These are phyloP conservation scores for Diarsia rubi DNA, from an alignment of 2,888 invertebrate species.

Conservation along the genomic window DNA sequence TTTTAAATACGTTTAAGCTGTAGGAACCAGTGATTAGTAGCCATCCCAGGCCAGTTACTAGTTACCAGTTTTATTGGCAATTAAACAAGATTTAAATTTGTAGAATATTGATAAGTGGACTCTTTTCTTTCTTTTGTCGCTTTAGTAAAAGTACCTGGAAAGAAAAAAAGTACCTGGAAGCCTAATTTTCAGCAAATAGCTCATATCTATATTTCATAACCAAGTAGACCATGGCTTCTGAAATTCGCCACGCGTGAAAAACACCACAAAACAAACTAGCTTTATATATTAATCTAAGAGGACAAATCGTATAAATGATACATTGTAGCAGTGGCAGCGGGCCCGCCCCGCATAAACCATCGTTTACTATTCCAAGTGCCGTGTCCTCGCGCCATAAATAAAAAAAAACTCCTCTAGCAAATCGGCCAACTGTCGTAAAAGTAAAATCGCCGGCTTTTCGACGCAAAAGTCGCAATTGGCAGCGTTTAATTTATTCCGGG, in stretches of 20 bases:
- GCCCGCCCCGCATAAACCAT: constrained; percentile 34
- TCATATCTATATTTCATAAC: not conserved
- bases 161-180: no score
- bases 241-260: not conserved
- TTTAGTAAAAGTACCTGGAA: no score
- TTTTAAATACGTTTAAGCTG: not conserved
- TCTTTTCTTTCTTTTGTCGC: no score
- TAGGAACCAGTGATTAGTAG: not conserved
- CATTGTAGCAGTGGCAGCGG: constrained; percentile 22
- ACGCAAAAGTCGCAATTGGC: constrained; percentile 56
- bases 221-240: not conserved
- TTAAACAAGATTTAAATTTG: not conserved
- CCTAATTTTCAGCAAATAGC: not conserved
- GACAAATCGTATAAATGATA: constrained; percentile 38
- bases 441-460: constrained; percentile 50
- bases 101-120: not conserved
- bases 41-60: no score
- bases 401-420: constrained; percentile 49
- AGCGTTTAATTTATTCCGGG: constrained; percentile 67
- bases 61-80: no score
- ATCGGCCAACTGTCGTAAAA: constrained; percentile 62
- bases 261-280: constrained; percentile 23
- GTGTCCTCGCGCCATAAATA: constrained; percentile 57
- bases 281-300: constrained; percentile 25
- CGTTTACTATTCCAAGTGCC: constrained; percentile 56